A percentile compares a stretch with the other conserved stretches of the same genome.
Conservation (phyloP, 2,113 vertebrate species). For the Lynx canadensis region DNA sequence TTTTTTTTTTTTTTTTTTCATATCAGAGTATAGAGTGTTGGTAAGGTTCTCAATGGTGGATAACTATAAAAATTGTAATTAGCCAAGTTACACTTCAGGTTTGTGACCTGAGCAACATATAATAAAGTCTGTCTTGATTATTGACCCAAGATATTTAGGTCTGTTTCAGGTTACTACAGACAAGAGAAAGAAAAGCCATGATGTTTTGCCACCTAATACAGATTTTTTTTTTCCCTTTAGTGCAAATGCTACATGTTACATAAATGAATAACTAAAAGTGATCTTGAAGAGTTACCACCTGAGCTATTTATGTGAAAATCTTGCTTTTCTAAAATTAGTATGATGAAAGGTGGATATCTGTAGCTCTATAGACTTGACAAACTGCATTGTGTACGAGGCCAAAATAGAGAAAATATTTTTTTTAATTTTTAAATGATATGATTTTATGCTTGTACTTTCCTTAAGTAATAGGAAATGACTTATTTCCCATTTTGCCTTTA, state of each 20-base stretch:
- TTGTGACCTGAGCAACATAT: neutral
- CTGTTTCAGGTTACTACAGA: neutral
- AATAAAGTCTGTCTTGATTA: neutral
- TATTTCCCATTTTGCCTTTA: neutral
- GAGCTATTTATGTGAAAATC: neutral
- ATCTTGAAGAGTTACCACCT: neutral
- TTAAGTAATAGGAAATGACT: neutral
- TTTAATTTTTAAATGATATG: neutral
- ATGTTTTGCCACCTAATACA: neutral
- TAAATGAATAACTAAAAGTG: neutral
- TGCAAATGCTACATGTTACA: neutral
- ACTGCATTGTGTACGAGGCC: neutral
- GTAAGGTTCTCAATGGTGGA: neutral
- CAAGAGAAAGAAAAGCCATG: neutral
- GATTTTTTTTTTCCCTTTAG: neutral
- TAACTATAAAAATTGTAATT: slow-evolving; percentile 6
- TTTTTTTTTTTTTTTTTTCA: neutral
- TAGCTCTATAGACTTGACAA: neutral
- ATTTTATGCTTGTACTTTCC: neutral
- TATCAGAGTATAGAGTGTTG: neutral
- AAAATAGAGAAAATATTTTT: neutral
- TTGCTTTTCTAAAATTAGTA: slow-evolving; percentile 21
- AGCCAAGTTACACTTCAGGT: neutral
- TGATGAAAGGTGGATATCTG: neutral
- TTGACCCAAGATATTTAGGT: neutral